Percentiles rank a stretch among this genome's conserved stretches.
phyloP scores from a whole-genome alignment of 2,113 vertebrate species.

The Argyrosomus japonicus region DNA sequence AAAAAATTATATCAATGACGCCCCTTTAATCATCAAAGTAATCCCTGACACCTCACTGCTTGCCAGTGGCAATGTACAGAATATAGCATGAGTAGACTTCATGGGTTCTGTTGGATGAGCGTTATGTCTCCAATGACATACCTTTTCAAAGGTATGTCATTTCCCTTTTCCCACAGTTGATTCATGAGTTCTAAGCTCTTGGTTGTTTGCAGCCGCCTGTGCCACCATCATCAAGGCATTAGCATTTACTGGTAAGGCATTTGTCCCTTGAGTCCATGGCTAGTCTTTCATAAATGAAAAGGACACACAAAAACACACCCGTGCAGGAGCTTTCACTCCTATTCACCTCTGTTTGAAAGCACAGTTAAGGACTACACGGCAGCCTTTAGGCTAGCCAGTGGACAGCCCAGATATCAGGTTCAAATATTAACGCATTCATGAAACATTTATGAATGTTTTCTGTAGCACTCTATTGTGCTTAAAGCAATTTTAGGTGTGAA shows the following conservation, averaged over 20 bases:
- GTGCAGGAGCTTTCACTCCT: not conserved
- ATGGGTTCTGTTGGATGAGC: not conserved
- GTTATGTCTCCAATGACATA: not conserved
- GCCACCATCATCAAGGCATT: not conserved
- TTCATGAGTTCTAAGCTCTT: not conserved
- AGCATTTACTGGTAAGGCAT: not conserved
- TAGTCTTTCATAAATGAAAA: constrained; percentile 2
- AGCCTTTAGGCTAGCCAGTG: constrained; percentile 7
- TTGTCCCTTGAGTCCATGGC: not conserved
- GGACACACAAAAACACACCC: not conserved
- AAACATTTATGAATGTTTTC: constrained; percentile 43
- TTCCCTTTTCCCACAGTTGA: not conserved
- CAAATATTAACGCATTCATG: constrained; percentile 52
- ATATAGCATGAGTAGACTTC: not conserved
- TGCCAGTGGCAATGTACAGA: not conserved
- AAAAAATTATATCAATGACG: too few species aligned
- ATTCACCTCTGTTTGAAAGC: constrained; percentile 5
- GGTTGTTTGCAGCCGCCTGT: not conserved
- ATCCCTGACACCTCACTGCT: not conserved
- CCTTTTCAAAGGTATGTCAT: not conserved
- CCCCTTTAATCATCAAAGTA: not conserved
- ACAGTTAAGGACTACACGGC: constrained; percentile 3
- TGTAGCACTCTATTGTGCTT: constrained; percentile 1
- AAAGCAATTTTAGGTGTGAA: constrained; percentile 15
- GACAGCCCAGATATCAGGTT: constrained; percentile 24